A percentile compares a stretch with the other conserved stretches of the same genome.
These are phyloP conservation scores for Brachypteracias leptosomus DNA, from an alignment of 2,113 vertebrate species.

Conservation along the genomic window DNA sequence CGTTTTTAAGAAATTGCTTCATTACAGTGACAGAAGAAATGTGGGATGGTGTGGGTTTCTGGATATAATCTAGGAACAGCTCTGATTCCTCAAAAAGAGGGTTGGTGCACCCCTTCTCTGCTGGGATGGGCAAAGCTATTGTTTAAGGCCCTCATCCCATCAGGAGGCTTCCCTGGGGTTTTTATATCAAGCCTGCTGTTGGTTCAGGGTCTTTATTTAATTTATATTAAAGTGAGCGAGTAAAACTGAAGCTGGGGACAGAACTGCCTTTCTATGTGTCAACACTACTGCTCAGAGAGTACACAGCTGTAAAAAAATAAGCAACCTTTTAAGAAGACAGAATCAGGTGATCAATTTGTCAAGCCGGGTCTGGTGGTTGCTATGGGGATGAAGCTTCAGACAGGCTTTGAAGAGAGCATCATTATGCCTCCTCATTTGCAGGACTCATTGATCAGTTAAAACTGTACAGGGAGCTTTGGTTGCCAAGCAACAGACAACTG, in stretches of 20 bases:
- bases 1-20: not conserved
- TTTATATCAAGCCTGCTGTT: not conserved
- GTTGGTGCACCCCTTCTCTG: not conserved
- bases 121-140: not conserved
- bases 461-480: conserved; percentile 58
- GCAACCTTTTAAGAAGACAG: conserved; percentile 8
- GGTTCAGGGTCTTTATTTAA: not conserved
- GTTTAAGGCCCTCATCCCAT: not conserved
- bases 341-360: conserved; percentile 51
- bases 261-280: not conserved
- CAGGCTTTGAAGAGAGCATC: conserved; percentile 56
- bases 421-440: conserved; percentile 60
- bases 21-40: not conserved
- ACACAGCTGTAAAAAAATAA: conserved; percentile 3
- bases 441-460: conserved; percentile 64
- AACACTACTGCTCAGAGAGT: not conserved
- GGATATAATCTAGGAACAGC: not conserved
- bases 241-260: not conserved
- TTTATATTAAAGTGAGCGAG: not conserved
- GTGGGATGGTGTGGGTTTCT: not conserved
- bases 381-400: conserved; percentile 65
- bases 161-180: not conserved
- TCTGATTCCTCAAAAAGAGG: not conserved
- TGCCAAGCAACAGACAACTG: conserved; percentile 53
- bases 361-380: conserved; percentile 63